Conservation (phyloP, 1,140 invertebrate genomes). For the Drosophila bipectinata region DNA sequence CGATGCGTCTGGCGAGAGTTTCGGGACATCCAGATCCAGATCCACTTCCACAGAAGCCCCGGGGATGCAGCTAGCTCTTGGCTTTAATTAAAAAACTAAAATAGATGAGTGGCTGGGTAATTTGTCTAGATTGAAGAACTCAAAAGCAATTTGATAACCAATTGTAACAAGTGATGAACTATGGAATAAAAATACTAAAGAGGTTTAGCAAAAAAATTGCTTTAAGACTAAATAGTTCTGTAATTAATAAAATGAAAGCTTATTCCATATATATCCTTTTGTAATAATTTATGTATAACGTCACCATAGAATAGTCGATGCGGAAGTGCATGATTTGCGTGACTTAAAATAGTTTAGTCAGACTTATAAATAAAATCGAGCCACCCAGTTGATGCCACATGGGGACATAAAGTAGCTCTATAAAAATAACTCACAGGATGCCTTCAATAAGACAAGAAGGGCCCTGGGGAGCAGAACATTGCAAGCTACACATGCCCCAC, state of each 20-base stretch:
- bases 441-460: slow-evolving; percentile 54
- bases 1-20: slow-evolving; percentile 50
- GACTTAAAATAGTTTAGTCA: slow-evolving; percentile 47
- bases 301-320: background rate
- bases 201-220: too few relatives aligned
- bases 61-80: slow-evolving; percentile 40
- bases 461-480: slow-evolving; percentile 7
- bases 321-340: slow-evolving; percentile 2
- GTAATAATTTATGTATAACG: background rate
- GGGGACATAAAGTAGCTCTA: slow-evolving; percentile 66
- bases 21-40: slow-evolving; percentile 33
- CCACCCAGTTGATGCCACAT: slow-evolving; percentile 55
- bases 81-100: slow-evolving; percentile 76
- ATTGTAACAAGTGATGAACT: slow-evolving; percentile 58
- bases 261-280: slow-evolving; percentile 3
- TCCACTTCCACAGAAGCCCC: background rate
- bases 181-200: slow-evolving; percentile 10
- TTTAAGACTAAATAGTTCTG: background rate
- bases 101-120: slow-evolving; percentile 63
- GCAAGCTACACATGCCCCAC: slow-evolving; percentile 39
- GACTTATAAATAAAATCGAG: slow-evolving; percentile 59
- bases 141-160: slow-evolving; percentile 61
- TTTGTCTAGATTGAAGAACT: slow-evolving; percentile 72
- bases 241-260: background rate
- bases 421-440: slow-evolving; percentile 78